These are phyloP conservation scores for Siphonodentalium dalli DNA, from an alignment of 2,888 invertebrate genomes.

Conservation along the genomic window DNA sequence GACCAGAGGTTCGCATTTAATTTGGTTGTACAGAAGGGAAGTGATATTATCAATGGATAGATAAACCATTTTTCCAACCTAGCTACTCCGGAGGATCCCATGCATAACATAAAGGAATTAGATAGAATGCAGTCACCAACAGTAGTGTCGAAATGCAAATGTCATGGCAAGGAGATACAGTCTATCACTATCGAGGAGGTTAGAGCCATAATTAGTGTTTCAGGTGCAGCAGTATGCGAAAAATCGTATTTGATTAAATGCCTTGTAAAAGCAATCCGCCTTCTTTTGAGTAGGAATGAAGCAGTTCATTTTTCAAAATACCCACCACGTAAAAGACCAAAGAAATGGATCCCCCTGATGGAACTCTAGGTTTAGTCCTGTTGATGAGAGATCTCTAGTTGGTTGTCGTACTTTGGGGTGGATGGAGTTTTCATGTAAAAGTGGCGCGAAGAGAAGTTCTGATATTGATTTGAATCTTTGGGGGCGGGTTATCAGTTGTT, in stretches of 20 bases:
- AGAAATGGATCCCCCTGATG: conserved; percentile 15
- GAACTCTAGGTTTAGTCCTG: conserved; percentile 8
- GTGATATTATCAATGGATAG: background rate
- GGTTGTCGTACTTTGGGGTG: conserved; percentile 5
- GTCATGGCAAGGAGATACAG: no score
- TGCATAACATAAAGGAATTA: no score
- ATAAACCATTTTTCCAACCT: conserved; percentile 4
- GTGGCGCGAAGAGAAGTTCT: conserved; percentile 1
- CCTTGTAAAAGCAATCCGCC: conserved; percentile 15
- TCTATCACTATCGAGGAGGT: conserved; percentile 3
- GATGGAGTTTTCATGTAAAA: conserved; percentile 8
- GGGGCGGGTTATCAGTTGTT: no score
- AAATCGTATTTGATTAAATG: conserved; percentile 27
- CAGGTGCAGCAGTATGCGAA: conserved; percentile 28
- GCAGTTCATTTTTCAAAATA: conserved; percentile 23
- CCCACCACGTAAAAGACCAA: conserved; percentile 13
- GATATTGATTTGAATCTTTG: no score
- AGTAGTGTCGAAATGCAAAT: no score
- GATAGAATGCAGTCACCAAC: no score
- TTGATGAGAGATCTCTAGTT: conserved; percentile 17
- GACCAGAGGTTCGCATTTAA: conserved; percentile 25
- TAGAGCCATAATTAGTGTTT: conserved; percentile 21
- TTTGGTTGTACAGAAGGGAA: conserved; percentile 16
- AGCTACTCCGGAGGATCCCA: no score
- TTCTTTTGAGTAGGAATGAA: conserved; percentile 19